Conservation (phyloP, 1,140 invertebrate species). For the Psix sp. region DNA sequence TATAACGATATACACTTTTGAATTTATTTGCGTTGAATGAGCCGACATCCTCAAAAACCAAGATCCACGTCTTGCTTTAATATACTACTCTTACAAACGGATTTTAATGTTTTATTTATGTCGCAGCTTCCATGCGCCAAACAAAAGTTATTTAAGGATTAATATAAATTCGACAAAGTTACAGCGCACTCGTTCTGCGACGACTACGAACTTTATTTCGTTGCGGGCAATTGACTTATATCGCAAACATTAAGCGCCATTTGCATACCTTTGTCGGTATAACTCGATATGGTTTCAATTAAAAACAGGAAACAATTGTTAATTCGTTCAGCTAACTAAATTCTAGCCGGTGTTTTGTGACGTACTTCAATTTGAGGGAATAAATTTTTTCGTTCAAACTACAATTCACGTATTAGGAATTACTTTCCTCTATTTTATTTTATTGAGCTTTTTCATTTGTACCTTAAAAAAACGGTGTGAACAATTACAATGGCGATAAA, state of each 20-base stretch:
- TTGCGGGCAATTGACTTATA: slow-evolving; percentile 41
- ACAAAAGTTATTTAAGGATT: slow-evolving; percentile 20
- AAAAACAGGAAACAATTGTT: slow-evolving; percentile 34
- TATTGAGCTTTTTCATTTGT: too few species aligned
- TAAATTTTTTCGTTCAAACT: too few species aligned
- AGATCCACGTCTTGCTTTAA: too few species aligned
- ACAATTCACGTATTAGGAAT: too few species aligned
- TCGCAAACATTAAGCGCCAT: slow-evolving; percentile 26
- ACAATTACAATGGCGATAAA: too few species aligned
- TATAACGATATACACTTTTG: too few species aligned
- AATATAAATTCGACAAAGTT: slow-evolving; percentile 29
- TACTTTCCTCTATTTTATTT: too few species aligned
- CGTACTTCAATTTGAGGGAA: not conserved
- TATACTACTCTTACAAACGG: too few species aligned
- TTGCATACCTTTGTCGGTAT: slow-evolving; percentile 49
- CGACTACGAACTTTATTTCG: slow-evolving; percentile 17
- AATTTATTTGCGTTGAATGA: too few species aligned
- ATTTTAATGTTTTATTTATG: slow-evolving; percentile 29
- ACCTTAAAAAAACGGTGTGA: too few species aligned
- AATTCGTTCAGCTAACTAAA: slow-evolving; percentile 8
- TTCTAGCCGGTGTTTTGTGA: not conserved
- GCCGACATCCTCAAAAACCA: too few species aligned
- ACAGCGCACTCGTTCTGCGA: slow-evolving; percentile 15
- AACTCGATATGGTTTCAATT: slow-evolving; percentile 53
- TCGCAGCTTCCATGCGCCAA: not conserved